phyloP scores from a whole-genome alignment of 2,888 invertebrate species.

The Phaonia tiefii region DNA sequence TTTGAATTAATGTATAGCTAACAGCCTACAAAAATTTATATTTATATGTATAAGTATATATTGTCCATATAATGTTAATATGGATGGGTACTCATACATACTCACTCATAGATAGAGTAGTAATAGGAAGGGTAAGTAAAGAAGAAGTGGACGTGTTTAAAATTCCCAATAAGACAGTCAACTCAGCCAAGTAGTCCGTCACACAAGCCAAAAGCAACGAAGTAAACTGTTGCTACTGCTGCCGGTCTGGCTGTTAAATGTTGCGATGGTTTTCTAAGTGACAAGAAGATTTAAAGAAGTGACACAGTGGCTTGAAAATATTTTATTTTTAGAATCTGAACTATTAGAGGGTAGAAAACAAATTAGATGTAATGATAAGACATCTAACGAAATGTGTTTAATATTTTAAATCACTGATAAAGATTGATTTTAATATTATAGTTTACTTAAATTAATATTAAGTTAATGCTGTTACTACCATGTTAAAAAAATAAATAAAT shows the following conservation, averaged over 20 bases:
- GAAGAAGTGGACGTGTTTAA: slow-evolving; percentile 14
- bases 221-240: not conserved
- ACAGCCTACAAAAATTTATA: not conserved
- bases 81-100: too few species aligned
- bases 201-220: not conserved
- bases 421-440: too few species aligned
- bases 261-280: not conserved
- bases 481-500: too few species aligned
- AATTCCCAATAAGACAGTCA: slow-evolving; percentile 14
- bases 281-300: not conserved
- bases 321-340: too few species aligned
- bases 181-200: too few species aligned
- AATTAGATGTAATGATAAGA: too few species aligned
- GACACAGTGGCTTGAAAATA: not conserved
- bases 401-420: too few species aligned
- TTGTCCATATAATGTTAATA: not conserved
- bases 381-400: too few species aligned
- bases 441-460: too few species aligned
- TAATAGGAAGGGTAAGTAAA: not conserved
- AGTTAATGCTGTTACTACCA: too few species aligned
- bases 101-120: not conserved
- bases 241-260: not conserved
- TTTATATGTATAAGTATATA: too few species aligned
- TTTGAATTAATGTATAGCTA: not conserved
- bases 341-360: too few species aligned